phyloP scores from a whole-genome alignment of 1,140 invertebrate species.

The Watersipora subatra region DNA sequence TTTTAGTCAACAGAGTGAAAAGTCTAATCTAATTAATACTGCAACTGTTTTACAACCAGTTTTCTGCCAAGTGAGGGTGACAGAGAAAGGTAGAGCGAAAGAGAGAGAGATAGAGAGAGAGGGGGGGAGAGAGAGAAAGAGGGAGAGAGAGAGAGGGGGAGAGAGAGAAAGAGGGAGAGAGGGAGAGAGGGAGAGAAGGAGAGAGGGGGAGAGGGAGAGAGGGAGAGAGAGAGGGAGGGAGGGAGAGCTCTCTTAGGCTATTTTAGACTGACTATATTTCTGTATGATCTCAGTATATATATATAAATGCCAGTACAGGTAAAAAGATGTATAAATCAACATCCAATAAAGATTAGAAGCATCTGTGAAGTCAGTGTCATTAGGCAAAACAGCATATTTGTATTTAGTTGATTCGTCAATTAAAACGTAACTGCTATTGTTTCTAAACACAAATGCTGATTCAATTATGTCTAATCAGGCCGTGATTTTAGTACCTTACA shows the following conservation, averaged over 20 bases:
- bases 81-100: not conserved
- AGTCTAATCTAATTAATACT: not conserved
- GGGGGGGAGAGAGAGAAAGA: not conserved
- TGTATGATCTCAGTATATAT: no score
- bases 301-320: no score
- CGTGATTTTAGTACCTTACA: no score
- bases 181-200: not conserved
- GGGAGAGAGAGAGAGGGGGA: conserved; percentile 5
- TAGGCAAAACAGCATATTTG: no score
- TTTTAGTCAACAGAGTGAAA: not conserved
- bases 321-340: no score
- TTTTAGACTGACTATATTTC: no score
- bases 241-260: not conserved
- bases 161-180: conserved; percentile 3
- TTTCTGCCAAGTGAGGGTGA: not conserved
- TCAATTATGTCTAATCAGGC: no score
- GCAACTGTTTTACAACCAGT: not conserved
- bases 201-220: not conserved
- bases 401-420: no score
- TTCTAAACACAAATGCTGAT: no score
- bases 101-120: conserved; percentile 2
- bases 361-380: no score
- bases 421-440: no score
- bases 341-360: no score
- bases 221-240: not conserved